phyloP scores from a whole-genome alignment of 1,140 invertebrate species.

The Spodoptera frugiperda region DNA sequence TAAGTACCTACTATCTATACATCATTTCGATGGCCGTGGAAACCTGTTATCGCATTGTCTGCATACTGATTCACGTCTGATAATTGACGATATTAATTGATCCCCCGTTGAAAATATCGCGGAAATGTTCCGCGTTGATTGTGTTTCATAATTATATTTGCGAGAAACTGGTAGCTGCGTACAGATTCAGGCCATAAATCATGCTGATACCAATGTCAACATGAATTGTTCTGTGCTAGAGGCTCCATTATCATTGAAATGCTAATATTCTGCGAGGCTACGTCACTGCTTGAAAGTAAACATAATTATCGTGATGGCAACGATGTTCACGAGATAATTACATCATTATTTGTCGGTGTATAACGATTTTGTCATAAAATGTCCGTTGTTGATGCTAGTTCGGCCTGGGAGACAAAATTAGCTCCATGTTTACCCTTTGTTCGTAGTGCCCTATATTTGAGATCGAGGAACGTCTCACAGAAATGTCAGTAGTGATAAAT shows the following conservation, averaged over 20 bases:
- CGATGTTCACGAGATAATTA: constrained; percentile 32
- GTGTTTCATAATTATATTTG: no score
- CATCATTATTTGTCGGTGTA: constrained; percentile 16
- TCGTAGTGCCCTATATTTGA: constrained; percentile 24
- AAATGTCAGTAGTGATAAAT: constrained; percentile 38
- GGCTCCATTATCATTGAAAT: constrained; percentile 25
- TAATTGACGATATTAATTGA: constrained; percentile 27
- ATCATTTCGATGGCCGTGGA: constrained; percentile 31
- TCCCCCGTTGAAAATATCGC: neutral
- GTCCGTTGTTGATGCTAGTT: neutral
- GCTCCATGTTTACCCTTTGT: constrained; percentile 13
- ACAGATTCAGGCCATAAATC: constrained; percentile 7
- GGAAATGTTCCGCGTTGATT: neutral
- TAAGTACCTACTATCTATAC: constrained; percentile 72
- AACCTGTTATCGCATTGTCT: constrained; percentile 20
- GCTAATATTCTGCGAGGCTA: constrained; percentile 8
- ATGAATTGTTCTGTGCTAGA: constrained; percentile 4
- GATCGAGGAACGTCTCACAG: neutral
- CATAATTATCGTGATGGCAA: constrained; percentile 36
- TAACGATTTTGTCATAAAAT: constrained; percentile 29
- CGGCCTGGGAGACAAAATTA: constrained; percentile 34
- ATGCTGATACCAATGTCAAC: constrained; percentile 7
- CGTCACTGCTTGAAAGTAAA: constrained; percentile 33
- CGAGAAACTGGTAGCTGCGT: neutral
- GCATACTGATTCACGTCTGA: constrained; percentile 10